Conservation (phyloP, 2,888 invertebrate genomes). For the Acanthacorydalis orientalis region DNA sequence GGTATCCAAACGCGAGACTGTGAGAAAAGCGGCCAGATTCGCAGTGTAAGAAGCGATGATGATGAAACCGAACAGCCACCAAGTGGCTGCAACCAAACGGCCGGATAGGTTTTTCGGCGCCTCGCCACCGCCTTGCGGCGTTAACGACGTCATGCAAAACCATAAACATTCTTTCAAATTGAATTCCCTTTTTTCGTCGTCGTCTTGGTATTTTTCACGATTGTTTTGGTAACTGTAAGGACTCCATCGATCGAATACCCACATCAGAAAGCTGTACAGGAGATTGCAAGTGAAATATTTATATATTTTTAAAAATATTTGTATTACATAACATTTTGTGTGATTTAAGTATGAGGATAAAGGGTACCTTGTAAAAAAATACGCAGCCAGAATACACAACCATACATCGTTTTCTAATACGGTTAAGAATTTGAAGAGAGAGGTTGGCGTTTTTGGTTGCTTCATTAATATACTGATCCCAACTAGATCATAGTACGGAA, state of each 20-base stretch:
- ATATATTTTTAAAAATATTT: neutral
- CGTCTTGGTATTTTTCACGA: slow-evolving; percentile 78
- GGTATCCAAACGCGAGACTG: slow-evolving; percentile 81
- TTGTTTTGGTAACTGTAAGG: slow-evolving; percentile 96
- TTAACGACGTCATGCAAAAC: slow-evolving; percentile 98
- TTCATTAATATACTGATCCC: slow-evolving; percentile 95
- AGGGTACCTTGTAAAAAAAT: slow-evolving; percentile 75
- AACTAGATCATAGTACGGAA: slow-evolving; percentile 94
- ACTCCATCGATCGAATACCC: slow-evolving; percentile 93
- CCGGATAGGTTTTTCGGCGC: slow-evolving; percentile 94
- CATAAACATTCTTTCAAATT: slow-evolving; percentile 91
- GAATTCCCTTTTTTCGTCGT: slow-evolving; percentile 88
- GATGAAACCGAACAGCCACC: slow-evolving; percentile 99
- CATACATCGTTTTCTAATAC: slow-evolving; percentile 93
- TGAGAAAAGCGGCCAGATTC: slow-evolving; percentile 92
- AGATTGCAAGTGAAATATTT: slow-evolving; percentile 2
- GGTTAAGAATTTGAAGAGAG: slow-evolving; percentile 90
- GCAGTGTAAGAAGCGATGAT: slow-evolving; percentile 98
- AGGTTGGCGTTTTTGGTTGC: slow-evolving; percentile 73
- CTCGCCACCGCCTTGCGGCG: slow-evolving; percentile 89
- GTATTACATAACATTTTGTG: neutral
- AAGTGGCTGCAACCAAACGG: slow-evolving; percentile 86
- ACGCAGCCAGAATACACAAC: slow-evolving; percentile 88
- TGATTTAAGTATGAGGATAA: neutral
- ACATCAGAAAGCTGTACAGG: slow-evolving; percentile 71